Evolutionary conservation across 2,797 vertebrate species (phyloP).

Genomic region (Garrulus glandarius): DNA sequence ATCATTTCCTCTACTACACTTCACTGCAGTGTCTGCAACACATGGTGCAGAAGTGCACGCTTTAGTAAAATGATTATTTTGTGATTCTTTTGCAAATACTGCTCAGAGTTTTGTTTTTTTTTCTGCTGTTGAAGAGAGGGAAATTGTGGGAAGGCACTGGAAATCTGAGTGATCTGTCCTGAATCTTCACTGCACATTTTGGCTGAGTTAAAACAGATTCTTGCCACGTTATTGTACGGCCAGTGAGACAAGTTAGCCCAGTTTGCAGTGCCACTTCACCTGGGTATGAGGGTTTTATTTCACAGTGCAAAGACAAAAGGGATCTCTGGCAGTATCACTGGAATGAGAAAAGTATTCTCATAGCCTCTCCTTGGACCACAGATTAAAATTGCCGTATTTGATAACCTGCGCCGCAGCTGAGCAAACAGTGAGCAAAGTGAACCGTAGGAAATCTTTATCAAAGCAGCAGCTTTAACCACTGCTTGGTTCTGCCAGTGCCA

Average conservation of each 20-base stretch:
- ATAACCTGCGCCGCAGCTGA: background rate
- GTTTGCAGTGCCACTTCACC: background rate
- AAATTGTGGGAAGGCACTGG: background rate
- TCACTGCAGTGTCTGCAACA: background rate
- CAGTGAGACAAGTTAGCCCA: background rate
- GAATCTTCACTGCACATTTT: background rate
- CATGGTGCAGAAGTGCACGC: background rate
- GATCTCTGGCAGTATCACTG: background rate
- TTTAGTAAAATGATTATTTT: background rate
- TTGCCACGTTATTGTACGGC: background rate
- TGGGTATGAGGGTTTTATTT: background rate
- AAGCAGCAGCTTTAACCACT: background rate
- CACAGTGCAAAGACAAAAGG: background rate
- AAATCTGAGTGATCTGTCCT: background rate
- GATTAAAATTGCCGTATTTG: background rate
- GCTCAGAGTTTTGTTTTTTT: background rate
- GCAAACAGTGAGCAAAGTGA: background rate
- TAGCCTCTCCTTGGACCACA: background rate
- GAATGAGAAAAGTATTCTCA: background rate
- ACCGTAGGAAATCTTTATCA: background rate
- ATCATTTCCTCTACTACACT: fast-evolving
- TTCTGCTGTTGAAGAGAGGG: background rate
- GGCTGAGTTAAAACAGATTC: background rate
- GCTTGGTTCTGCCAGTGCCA: background rate
- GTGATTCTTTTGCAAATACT: background rate